Conservation (phyloP, 1,140 invertebrate species). For the Atta cephalotes region DNA sequence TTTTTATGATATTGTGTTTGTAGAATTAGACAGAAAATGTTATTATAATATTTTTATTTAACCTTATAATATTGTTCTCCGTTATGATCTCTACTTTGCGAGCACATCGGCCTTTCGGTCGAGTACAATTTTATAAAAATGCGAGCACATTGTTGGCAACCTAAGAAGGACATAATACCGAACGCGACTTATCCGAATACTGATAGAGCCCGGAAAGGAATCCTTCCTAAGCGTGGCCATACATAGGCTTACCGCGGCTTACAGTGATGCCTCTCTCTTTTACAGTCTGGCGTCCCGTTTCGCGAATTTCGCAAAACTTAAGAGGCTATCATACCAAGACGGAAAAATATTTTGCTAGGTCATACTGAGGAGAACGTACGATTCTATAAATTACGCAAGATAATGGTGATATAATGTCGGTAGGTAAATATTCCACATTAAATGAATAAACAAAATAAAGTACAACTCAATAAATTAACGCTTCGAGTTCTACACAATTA, state of each 20-base stretch:
- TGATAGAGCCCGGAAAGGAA: constrained; percentile 78
- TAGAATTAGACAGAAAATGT: not conserved
- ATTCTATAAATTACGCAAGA: constrained; percentile 17
- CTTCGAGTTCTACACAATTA: constrained; percentile 9
- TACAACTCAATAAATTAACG: constrained; percentile 16
- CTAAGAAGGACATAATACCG: constrained; percentile 79
- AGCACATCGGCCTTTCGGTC: constrained; percentile 43
- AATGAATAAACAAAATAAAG: constrained; percentile 22
- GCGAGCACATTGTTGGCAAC: constrained; percentile 78
- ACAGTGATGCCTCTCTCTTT: constrained; percentile 50
- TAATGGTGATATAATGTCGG: not conserved
- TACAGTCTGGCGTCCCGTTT: constrained; percentile 41
- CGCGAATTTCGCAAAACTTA: constrained; percentile 69
- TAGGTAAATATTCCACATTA: not conserved
- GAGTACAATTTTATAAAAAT: constrained; percentile 74
- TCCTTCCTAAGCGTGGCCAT: constrained; percentile 78
- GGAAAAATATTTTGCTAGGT: constrained; percentile 73
- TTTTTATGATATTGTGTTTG: not conserved
- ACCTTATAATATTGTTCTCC: not conserved
- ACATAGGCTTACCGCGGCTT: constrained; percentile 80
- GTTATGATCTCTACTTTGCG: not conserved
- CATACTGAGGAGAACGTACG: constrained; percentile 22
- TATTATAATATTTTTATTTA: constrained; percentile 3
- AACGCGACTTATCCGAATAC: constrained; percentile 81
- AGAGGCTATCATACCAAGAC: constrained; percentile 63